Evolutionary conservation across 2,888 invertebrate genomes (phyloP).

Genomic region (Deilephila porcellus): DNA sequence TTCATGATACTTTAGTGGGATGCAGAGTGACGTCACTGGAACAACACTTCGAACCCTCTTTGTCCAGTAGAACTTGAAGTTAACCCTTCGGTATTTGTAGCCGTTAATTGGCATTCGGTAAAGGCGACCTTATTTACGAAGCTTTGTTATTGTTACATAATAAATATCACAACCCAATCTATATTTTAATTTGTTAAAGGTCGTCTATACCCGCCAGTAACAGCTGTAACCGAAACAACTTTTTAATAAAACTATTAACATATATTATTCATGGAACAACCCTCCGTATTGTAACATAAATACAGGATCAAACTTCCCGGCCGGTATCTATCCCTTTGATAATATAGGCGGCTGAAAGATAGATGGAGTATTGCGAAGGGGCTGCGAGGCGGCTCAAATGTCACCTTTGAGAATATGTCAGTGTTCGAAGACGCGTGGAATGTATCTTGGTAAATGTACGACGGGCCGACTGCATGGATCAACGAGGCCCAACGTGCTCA

Average conservation of each 20-base stretch:
- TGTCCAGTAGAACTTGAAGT: too few species aligned
- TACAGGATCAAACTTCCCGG: conserved; percentile 22
- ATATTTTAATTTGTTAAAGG: too few species aligned
- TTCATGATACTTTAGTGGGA: too few species aligned
- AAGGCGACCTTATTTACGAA: too few species aligned
- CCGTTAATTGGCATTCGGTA: too few species aligned
- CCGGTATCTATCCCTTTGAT: conserved; percentile 19
- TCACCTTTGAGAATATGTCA: conserved; percentile 26
- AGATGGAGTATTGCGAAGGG: conserved; percentile 16
- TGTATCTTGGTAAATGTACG: conserved; percentile 2
- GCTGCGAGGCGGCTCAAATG: conserved; percentile 19
- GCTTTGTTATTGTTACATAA: too few species aligned
- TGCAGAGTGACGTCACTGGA: too few species aligned
- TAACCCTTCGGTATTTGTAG: too few species aligned
- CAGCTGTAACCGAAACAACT: background rate
- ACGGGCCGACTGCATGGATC: background rate
- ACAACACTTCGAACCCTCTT: too few species aligned
- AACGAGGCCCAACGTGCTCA: too few species aligned
- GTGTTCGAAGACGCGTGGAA: background rate
- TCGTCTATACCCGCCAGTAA: background rate
- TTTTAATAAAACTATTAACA: conserved; percentile 24
- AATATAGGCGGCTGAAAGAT: conserved; percentile 17
- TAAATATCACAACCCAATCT: too few species aligned
- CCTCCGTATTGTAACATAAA: conserved; percentile 12
- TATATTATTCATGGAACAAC: conserved; percentile 21